A percentile compares a stretch with the other conserved stretches of the same genome.
phyloP scores from a whole-genome alignment of 2,888 invertebrate species.

The Didymodactylos carnosus region DNA sequence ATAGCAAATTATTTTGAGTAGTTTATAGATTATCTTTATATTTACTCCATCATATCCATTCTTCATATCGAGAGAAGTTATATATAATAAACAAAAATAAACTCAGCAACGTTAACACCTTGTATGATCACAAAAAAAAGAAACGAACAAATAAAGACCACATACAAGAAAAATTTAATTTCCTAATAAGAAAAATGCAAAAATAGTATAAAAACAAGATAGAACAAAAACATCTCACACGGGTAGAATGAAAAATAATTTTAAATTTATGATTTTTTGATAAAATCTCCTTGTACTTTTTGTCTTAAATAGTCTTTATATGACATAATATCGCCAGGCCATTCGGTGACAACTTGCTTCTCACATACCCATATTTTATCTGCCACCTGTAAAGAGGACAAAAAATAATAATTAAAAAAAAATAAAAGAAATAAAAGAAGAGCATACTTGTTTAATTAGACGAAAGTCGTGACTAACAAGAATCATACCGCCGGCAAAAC shows the following conservation, averaged over 20 bases:
- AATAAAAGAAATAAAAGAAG: neutral
- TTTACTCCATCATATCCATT: no score
- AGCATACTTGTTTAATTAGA: slow-evolving; percentile 74
- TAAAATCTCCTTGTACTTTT: slow-evolving; percentile 10
- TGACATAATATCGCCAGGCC: slow-evolving; percentile 80
- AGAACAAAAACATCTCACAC: neutral
- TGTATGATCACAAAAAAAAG: neutral
- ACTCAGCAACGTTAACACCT: no score
- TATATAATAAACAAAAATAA: no score
- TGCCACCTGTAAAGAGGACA: slow-evolving; percentile 53
- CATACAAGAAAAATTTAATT: neutral
- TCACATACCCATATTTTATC: slow-evolving; percentile 99
- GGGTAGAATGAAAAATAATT: no score
- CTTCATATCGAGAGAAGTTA: no score
- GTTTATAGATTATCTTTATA: no score
- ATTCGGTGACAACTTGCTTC: slow-evolving; percentile 77
- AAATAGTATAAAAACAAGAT: neutral
- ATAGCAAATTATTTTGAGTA: no score
- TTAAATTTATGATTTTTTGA: neutral
- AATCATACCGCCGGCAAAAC: slow-evolving; percentile 96
- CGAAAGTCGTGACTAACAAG: slow-evolving; percentile 98
- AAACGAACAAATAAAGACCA: neutral
- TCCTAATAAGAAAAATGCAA: neutral
- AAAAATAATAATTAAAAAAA: neutral
- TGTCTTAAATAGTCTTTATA: slow-evolving; percentile 68